These are phyloP conservation scores for Andrena chrysosceles DNA, from an alignment of 2,888 invertebrate genomes.

Conservation along the genomic window DNA sequence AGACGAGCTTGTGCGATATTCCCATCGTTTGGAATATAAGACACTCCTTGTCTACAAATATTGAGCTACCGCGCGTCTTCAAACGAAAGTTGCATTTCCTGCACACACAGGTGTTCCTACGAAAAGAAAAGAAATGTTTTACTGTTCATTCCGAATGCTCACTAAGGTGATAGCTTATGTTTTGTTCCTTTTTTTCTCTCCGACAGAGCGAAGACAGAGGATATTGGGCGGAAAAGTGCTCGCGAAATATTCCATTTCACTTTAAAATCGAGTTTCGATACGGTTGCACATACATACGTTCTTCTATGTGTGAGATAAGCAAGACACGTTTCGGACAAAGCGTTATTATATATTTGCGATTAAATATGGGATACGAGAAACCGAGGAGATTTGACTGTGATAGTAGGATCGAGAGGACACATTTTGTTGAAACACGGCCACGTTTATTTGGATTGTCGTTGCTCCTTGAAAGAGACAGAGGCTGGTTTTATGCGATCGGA, in stretches of 20 bases:
- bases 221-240: slow-evolving; percentile 45
- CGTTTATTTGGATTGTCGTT: slow-evolving; percentile 53
- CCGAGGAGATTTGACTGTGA: slow-evolving; percentile 80
- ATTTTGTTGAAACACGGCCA: slow-evolving; percentile 70
- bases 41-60: slow-evolving; percentile 24
- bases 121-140: slow-evolving; percentile 19
- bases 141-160: slow-evolving; percentile 28
- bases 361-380: slow-evolving; percentile 65
- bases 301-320: slow-evolving; percentile 49
- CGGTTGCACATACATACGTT: slow-evolving; percentile 44
- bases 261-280: slow-evolving; percentile 47
- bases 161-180: slow-evolving; percentile 9
- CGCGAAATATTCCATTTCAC: slow-evolving; percentile 63
- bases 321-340: slow-evolving; percentile 48
- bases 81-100: slow-evolving; percentile 38
- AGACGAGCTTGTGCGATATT: slow-evolving; percentile 29
- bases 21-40: slow-evolving; percentile 8
- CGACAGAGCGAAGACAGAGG: slow-evolving; percentile 20
- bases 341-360: slow-evolving; percentile 64
- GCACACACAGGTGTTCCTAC: slow-evolving; percentile 61
- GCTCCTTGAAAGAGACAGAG: slow-evolving; percentile 6
- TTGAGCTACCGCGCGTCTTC: background rate
- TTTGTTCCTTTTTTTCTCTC: background rate
- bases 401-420: slow-evolving; percentile 78
- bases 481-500: slow-evolving; percentile 35